Evolutionary conservation across 2,113 vertebrate species (phyloP).

Genomic region (Donacobius atricapilla): DNA sequence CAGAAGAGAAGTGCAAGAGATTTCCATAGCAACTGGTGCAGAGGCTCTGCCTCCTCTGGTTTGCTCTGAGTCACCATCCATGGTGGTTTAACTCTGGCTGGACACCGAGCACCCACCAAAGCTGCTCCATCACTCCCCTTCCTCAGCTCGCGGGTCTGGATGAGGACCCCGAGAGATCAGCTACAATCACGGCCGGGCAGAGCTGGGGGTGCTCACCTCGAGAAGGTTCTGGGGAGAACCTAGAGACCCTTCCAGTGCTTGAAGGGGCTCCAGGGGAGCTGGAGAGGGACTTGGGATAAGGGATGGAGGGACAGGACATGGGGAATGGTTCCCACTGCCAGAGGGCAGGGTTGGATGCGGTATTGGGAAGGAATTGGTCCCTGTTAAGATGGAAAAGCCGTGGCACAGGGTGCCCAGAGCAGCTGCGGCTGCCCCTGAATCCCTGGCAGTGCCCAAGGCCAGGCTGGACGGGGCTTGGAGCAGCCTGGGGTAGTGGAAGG

Average conservation of each 20-base stretch:
- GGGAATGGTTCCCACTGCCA: background rate
- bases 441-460: background rate
- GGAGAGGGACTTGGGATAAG: background rate
- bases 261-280: background rate
- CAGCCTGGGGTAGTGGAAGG: background rate
- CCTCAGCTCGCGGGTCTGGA: accelerated
- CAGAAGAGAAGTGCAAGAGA: background rate
- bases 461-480: background rate
- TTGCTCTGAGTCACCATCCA: background rate
- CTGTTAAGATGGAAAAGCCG: accelerated
- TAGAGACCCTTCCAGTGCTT: accelerated
- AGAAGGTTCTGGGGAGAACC: background rate
- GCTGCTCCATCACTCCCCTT: background rate
- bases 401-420: background rate
- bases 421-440: background rate
- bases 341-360: accelerated
- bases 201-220: background rate
- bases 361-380: background rate
- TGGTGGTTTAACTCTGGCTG: background rate
- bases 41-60: background rate
- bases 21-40: constrained; percentile 44
- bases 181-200: accelerated
- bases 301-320: accelerated
- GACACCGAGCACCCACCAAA: accelerated
- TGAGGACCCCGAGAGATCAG: background rate